Evolutionary conservation across 2,113 vertebrate species (phyloP).

Genomic region (Gadus macrocephalus): DNA sequence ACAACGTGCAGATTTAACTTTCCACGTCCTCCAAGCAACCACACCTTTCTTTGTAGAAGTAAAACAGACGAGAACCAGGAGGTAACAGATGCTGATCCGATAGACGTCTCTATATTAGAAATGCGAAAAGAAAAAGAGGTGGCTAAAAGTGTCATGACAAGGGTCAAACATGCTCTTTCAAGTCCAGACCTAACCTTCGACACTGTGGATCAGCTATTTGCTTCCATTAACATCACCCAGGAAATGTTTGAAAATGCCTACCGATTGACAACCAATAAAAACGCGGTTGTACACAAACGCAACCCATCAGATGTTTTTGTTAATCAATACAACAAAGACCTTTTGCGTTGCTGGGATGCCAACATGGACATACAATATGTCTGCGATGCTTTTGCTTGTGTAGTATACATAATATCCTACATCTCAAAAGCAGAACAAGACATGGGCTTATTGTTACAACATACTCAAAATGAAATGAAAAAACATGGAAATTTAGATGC

Average conservation of each 20-base stretch:
- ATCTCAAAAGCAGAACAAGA: slow-evolving; percentile 32
- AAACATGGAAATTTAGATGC: slow-evolving; percentile 12
- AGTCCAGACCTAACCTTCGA: neutral
- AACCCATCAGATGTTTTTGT: slow-evolving; percentile 14
- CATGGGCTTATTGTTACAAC: slow-evolving; percentile 22
- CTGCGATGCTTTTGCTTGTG: slow-evolving; percentile 16
- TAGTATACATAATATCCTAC: slow-evolving; percentile 23
- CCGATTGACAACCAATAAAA: neutral
- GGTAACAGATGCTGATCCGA: no score
- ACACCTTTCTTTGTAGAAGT: no score
- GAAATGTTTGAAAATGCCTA: neutral
- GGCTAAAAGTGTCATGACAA: neutral
- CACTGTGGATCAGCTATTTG: neutral
- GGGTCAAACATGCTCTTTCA: neutral
- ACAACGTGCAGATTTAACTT: no score
- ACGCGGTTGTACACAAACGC: slow-evolving; percentile 6
- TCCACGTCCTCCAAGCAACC: no score
- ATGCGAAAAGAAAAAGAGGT: neutral
- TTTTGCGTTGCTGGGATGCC: neutral
- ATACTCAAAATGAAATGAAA: neutral
- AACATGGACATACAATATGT: slow-evolving; percentile 1
- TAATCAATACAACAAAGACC: slow-evolving; percentile 13
- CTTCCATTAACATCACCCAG: neutral
- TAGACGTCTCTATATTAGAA: no score
- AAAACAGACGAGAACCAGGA: no score